A percentile compares a stretch with the other conserved stretches of the same genome.
Conservation (phyloP, 2,113 vertebrate species). For the Centropus bengalensis region DNA sequence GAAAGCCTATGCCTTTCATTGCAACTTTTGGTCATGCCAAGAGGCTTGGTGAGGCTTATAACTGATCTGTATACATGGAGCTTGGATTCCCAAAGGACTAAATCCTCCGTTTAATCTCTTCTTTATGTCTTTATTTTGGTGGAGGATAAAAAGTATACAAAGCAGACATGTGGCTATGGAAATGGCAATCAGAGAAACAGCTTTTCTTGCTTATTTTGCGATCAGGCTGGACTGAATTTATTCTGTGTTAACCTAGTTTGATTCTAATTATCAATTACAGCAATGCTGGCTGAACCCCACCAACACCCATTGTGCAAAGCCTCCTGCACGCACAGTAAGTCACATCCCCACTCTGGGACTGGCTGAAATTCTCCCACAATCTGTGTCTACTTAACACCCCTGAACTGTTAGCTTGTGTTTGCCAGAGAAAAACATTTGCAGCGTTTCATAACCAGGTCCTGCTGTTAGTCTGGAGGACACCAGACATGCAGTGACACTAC, state of each 20-base stretch:
- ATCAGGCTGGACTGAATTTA: background rate
- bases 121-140: background rate
- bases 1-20: background rate
- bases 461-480: background rate
- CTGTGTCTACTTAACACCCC: background rate
- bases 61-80: background rate
- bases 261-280: background rate
- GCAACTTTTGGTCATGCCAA: background rate
- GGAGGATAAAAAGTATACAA: background rate
- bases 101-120: background rate
- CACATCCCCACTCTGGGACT: background rate
- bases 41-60: background rate
- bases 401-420: background rate
- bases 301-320: background rate
- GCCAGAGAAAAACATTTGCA: background rate
- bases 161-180: background rate
- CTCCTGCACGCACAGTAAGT: background rate
- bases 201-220: background rate
- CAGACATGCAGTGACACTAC: background rate
- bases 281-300: background rate
- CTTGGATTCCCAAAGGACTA: background rate
- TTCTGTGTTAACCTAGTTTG: background rate
- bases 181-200: fast-evolving
- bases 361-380: background rate
- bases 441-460: fast-evolving